Base-by-base conservation (phyloP, 2,888 invertebrate species). In the Ariolimax columbianus region DNA sequence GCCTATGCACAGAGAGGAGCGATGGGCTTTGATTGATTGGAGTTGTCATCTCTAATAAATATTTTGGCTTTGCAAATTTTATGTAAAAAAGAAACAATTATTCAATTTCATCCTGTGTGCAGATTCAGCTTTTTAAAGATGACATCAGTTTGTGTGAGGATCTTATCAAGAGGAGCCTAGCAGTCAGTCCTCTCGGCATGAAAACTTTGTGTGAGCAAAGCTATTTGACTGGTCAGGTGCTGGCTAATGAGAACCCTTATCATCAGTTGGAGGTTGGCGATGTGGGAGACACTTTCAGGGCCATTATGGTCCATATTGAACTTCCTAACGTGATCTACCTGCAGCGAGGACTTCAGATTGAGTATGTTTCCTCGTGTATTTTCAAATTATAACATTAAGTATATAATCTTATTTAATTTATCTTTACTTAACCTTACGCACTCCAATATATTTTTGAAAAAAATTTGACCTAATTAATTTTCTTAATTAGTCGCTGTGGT, bases 251-350 rank as follows among this genome's bases (percentile, higher is more conserved):
- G 88, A 89, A 83, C 68, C 43, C 51, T 72, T 89, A 55, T 77
- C 81, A 2, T 78, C 87, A 26, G 70, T 88, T 68, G 59, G 82
- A 51, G 47, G 77, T 75, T 86, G 86, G 80, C 17, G 73, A 70
- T 0, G 40, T 78, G 0, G 84, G 87, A 19, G 88, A 89, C 38
- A 85, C 78, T 14, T 86, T 90, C 38, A 86, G 87, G 70, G 92
- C 91, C 1, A 51, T 88, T 4, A 86, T 91, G 43, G 91, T 91
- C 19, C 90, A 92, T 86, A 87, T 92, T 30, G 92, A 92, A 77
- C 83, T 91, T 23, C 92, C 92, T 26, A 89, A 92, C 87, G 82
- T 91, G 78, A 90, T 92, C 86, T 89, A 91, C 86, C 33, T 83
- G 63, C 80, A 68, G 40, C 51, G 55, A 0, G 36, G 43, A 17